Conservation (phyloP, 2,888 invertebrate genomes). For the Nomada ruficornis region DNA sequence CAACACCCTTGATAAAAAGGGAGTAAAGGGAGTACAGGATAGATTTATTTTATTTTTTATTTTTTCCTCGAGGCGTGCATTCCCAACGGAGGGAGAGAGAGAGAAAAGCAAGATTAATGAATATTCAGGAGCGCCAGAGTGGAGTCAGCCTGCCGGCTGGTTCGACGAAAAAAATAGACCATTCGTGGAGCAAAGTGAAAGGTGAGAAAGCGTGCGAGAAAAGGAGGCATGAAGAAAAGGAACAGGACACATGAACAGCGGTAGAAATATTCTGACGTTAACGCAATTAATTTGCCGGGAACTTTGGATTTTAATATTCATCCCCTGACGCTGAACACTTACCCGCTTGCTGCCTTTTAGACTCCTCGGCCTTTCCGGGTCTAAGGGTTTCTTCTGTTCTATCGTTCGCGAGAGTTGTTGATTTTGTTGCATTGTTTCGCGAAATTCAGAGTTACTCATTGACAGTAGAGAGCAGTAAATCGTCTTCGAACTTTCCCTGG, state of each 20-base stretch:
- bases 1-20: neutral
- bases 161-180: conserved; percentile 61
- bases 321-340: conserved; percentile 64
- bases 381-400: conserved; percentile 20
- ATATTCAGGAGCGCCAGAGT: conserved; percentile 75
- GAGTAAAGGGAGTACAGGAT: neutral
- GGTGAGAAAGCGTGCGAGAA: conserved; percentile 22
- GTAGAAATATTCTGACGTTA: conserved; percentile 78
- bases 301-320: conserved; percentile 81
- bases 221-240: conserved; percentile 21
- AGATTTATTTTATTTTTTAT: conserved; percentile 67
- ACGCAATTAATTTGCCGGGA: conserved; percentile 80
- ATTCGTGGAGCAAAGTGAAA: conserved; percentile 6
- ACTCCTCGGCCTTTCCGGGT: neutral
- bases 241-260: conserved; percentile 37
- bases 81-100: conserved; percentile 65
- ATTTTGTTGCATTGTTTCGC: conserved; percentile 4
- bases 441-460: conserved; percentile 1
- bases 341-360: neutral
- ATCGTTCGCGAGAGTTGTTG: neutral
- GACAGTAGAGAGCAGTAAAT: neutral
- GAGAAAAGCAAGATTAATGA: conserved; percentile 74
- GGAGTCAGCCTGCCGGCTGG: conserved; percentile 66
- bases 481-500: neutral
- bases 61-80: conserved; percentile 65